phyloP scores from a whole-genome alignment of 2,888 invertebrate species.

The Chaitophorus viminalis region DNA sequence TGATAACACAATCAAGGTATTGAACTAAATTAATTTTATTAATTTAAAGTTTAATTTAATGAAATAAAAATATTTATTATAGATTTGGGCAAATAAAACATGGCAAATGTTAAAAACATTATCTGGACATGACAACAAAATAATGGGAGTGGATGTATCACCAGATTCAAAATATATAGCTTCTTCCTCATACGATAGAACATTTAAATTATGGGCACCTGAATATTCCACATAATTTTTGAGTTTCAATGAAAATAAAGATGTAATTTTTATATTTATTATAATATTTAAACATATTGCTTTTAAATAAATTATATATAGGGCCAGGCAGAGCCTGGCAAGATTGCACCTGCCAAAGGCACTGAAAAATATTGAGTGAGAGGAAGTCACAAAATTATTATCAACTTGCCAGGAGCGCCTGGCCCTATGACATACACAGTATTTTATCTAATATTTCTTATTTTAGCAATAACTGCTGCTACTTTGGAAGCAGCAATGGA shows the following conservation, averaged over 20 bases:
- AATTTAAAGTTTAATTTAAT: constrained; percentile 58
- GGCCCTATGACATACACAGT: not conserved
- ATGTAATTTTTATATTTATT: constrained; percentile 33
- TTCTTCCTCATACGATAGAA: constrained; percentile 93
- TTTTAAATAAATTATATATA: not conserved
- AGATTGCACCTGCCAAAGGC: no score
- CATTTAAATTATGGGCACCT: constrained; percentile 95
- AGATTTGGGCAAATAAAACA: constrained; percentile 93
- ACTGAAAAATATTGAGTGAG: no score
- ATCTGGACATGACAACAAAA: constrained; percentile 95
- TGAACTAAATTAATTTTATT: not conserved
- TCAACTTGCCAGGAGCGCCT: no score
- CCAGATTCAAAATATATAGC: constrained; percentile 90
- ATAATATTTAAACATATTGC: constrained; percentile 21
- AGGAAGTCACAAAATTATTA: no score
- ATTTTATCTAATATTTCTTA: constrained; percentile 75
- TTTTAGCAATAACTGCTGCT: constrained; percentile 79
- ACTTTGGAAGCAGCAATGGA: constrained; percentile 73
- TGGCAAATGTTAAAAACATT: constrained; percentile 97
- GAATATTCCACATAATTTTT: constrained; percentile 69
- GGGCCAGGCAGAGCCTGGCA: no score
- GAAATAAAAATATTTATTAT: constrained; percentile 62
- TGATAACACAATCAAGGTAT: constrained; percentile 87
- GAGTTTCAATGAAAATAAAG: not conserved
- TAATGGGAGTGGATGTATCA: constrained; percentile 93